Evolutionary conservation across 2,888 invertebrate species (phyloP).

Genomic region (Philereme vetulata): DNA sequence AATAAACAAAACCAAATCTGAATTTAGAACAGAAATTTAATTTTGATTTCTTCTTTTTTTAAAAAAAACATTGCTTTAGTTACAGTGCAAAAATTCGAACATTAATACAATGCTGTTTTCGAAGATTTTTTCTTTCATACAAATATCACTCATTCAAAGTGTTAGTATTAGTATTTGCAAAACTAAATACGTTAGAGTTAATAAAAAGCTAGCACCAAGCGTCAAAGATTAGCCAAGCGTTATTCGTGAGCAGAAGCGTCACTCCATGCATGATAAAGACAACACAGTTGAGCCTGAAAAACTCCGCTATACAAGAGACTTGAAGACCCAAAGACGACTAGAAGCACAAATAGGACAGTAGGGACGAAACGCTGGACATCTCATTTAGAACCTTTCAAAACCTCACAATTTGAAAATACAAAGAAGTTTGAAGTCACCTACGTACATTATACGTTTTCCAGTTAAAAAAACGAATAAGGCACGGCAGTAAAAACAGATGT

Average conservation of each 20-base stretch:
- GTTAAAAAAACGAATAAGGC: not conserved
- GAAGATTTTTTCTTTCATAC: conserved; percentile 53
- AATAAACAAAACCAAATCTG: conserved; percentile 28
- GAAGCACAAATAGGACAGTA: conserved; percentile 53
- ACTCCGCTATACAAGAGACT: conserved; percentile 58
- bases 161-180: conserved; percentile 41
- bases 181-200: conserved; percentile 36
- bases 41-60: not conserved
- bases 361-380: conserved; percentile 69
- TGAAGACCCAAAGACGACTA: conserved; percentile 55
- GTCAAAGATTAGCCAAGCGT: conserved; percentile 43
- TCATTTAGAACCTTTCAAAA: conserved; percentile 61
- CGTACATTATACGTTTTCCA: conserved; percentile 5
- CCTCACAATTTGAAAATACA: conserved; percentile 23
- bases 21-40: not conserved
- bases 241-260: conserved; percentile 44
- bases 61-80: conserved; percentile 44
- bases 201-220: conserved; percentile 34
- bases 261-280: conserved; percentile 41
- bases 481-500: not conserved
- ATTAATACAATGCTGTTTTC: conserved; percentile 58
- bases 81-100: conserved; percentile 44
- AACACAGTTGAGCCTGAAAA: conserved; percentile 42
- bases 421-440: not conserved
- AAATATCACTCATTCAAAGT: conserved; percentile 68